These are phyloP conservation scores for Anguilla rostrata DNA, from an alignment of 2,113 vertebrate species.

Conservation along the genomic window DNA sequence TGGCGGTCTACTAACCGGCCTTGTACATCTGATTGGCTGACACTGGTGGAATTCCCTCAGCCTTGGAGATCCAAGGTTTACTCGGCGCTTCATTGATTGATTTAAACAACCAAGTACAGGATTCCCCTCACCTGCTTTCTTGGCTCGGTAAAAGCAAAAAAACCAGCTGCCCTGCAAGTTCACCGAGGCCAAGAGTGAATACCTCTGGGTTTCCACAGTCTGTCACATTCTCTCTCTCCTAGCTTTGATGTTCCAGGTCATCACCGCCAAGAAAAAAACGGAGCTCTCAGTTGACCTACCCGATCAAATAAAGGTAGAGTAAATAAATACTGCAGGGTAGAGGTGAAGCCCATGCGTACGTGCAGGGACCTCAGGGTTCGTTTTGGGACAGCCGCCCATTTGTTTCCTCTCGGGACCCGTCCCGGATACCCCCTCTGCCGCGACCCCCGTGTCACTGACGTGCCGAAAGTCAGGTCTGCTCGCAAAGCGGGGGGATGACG, in stretches of 20 bases:
- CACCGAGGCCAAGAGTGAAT: background rate
- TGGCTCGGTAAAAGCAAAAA: background rate
- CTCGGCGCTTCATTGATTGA: background rate
- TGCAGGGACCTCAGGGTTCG: background rate
- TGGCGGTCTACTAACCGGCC: background rate
- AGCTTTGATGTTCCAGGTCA: background rate
- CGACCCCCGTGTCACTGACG: background rate
- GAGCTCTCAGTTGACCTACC: background rate
- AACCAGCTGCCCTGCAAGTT: too few relatives aligned
- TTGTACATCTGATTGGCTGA: background rate
- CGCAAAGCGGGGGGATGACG: background rate
- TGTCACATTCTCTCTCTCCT: too few relatives aligned
- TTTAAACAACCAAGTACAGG: background rate
- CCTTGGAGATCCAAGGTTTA: background rate
- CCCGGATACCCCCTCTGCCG: background rate
- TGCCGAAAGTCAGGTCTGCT: background rate
- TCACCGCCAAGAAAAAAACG: background rate
- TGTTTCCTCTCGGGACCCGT: background rate
- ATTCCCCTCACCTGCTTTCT: background rate
- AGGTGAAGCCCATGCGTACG: background rate
- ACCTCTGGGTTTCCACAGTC: background rate
- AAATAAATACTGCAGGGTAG: background rate
- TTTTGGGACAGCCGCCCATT: background rate
- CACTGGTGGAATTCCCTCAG: background rate
- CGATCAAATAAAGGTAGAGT: background rate